Conservation (phyloP, 2,113 vertebrate species). For the Dunckerocampus dactyliophorus region DNA sequence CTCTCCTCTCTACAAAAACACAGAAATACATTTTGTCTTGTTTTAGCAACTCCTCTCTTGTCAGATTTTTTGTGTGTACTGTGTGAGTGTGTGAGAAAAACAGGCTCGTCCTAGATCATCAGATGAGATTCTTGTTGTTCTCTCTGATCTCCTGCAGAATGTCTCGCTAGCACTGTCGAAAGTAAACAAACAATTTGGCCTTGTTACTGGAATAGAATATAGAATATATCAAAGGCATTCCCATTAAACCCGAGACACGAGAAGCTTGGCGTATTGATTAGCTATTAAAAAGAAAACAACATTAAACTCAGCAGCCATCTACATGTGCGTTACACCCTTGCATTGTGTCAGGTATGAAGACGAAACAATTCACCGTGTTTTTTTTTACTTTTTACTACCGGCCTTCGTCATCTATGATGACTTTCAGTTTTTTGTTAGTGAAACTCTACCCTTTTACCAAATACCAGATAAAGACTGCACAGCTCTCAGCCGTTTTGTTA, state of each 20-base stretch:
- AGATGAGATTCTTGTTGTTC: slow-evolving; percentile 15
- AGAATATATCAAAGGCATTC: slow-evolving; percentile 29
- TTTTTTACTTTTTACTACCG: neutral
- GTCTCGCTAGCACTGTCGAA: slow-evolving; percentile 1
- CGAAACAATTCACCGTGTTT: neutral
- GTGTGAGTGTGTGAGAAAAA: neutral
- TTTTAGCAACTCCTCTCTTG: too few species aligned
- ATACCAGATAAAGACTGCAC: too few species aligned
- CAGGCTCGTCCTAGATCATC: slow-evolving; percentile 12
- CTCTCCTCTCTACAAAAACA: too few species aligned
- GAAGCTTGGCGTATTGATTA: slow-evolving; percentile 20
- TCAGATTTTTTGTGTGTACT: neutral
- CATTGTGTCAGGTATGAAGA: neutral
- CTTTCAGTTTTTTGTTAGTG: neutral
- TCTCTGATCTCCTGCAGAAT: slow-evolving; percentile 33
- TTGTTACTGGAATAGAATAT: slow-evolving; percentile 16
- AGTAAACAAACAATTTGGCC: slow-evolving; percentile 23
- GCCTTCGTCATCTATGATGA: neutral
- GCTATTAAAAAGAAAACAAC: slow-evolving; percentile 13
- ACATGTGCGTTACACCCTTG: neutral
- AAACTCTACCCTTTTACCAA: neutral
- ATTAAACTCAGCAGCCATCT: slow-evolving; percentile 17
- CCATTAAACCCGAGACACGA: neutral
- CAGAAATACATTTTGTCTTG: too few species aligned
- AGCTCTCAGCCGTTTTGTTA: too few species aligned